These are phyloP conservation scores for Rhipidura dahli DNA, from an alignment of 2,113 vertebrate species.

Conservation along the genomic window DNA sequence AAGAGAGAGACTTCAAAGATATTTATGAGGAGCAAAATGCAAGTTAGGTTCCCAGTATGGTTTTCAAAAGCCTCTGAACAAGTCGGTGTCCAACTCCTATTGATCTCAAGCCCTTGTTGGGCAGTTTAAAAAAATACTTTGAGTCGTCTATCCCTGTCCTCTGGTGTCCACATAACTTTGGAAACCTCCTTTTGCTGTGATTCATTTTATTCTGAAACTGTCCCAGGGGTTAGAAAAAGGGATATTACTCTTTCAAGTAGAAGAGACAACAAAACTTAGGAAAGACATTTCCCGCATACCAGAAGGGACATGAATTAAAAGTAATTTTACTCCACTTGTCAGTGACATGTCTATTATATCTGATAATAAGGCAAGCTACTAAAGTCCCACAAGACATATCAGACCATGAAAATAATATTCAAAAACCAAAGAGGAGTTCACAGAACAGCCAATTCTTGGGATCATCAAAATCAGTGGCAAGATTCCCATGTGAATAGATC, in stretches of 20 bases:
- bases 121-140: background rate
- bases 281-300: constrained; percentile 24
- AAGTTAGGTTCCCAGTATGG: constrained; percentile 23
- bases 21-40: constrained; percentile 25
- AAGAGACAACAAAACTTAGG: background rate
- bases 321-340: constrained; percentile 61
- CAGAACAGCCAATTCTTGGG: background rate
- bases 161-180: background rate
- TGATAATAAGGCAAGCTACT: constrained; percentile 52
- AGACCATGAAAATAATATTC: constrained; percentile 35
- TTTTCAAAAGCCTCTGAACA: constrained; percentile 36
- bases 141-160: background rate
- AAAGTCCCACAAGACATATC: constrained; percentile 48
- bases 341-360: constrained; percentile 34
- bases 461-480: constrained; percentile 39
- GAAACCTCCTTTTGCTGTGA: background rate
- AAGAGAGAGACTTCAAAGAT: constrained; percentile 26
- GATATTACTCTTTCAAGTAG: background rate
- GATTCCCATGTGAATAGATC: background rate
- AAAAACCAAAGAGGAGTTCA: constrained; percentile 33
- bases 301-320: constrained; percentile 34
- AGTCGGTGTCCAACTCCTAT: background rate
- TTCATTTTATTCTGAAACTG: background rate
- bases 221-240: background rate
- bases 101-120: background rate